Percentiles rank a stretch among this genome's conserved stretches.
These are phyloP conservation scores for Bambusicola thoracicus DNA, from an alignment of 2,113 vertebrate genomes.

Conservation along the genomic window DNA sequence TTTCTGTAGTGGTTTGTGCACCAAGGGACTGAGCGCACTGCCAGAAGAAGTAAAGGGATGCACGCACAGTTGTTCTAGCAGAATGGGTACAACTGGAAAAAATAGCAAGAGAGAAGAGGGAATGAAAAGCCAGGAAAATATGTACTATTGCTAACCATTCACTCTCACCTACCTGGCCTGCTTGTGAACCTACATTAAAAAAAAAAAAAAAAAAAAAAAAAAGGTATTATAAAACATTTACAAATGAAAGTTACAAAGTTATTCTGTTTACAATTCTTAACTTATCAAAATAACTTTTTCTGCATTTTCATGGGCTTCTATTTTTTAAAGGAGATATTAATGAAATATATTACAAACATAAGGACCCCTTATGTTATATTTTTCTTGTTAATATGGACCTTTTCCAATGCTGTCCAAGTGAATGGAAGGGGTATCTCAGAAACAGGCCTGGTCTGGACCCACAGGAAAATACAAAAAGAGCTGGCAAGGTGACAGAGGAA, in stretches of 20 bases:
- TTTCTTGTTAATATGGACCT: background rate
- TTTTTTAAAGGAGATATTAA: conserved; percentile 29
- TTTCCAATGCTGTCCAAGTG: conserved; percentile 8
- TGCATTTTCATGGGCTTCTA: background rate
- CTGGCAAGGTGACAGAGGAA: conserved; percentile 24
- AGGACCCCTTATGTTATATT: background rate
- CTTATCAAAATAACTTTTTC: background rate
- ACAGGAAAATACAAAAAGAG: conserved; percentile 7
- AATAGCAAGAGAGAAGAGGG: background rate
- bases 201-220: background rate
- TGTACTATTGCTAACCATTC: background rate
- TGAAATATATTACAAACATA: conserved; percentile 4
- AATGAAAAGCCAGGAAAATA: background rate
- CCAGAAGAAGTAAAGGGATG: background rate
- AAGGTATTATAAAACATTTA: background rate
- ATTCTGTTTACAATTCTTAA: background rate
- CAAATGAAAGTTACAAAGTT: background rate
- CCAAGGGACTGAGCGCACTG: background rate
- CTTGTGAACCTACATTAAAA: background rate
- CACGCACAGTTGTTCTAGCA: background rate
- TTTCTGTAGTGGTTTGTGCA: background rate
- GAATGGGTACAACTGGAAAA: background rate
- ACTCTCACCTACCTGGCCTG: background rate
- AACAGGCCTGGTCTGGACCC: conserved; percentile 1
- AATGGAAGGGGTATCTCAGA: background rate